Evolutionary conservation across 2,888 invertebrate genomes (phyloP).

Genomic region (Rhagophthalmus giganteus): DNA sequence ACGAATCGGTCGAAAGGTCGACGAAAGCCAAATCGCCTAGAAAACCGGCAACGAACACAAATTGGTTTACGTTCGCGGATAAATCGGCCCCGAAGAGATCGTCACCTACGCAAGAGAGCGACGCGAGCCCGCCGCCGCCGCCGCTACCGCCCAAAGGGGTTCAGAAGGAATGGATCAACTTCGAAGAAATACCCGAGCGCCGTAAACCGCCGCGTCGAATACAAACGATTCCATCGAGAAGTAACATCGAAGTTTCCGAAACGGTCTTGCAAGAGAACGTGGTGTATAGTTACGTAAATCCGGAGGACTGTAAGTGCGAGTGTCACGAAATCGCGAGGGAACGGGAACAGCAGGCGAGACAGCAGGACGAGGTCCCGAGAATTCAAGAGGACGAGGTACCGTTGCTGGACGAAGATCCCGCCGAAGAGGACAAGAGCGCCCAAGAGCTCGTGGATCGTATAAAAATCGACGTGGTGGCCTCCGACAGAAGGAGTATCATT

Average conservation of each 20-base stretch:
- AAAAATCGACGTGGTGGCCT: conserved; percentile 44
- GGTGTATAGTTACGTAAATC: conserved; percentile 79
- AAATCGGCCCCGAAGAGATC: conserved; percentile 53
- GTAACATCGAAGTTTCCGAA: conserved; percentile 53
- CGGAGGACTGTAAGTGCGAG: conserved; percentile 86
- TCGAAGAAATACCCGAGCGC: conserved; percentile 83
- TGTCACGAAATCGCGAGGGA: conserved; percentile 67
- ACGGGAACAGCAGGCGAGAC: conserved; percentile 48
- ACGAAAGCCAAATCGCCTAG: conserved; percentile 59
- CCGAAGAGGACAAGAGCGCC: conserved; percentile 46
- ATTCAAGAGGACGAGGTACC: conserved; percentile 59
- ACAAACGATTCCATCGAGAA: conserved; percentile 73
- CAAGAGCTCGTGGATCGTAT: conserved; percentile 47
- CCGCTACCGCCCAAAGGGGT: conserved; percentile 56
- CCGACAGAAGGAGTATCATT: conserved; percentile 53
- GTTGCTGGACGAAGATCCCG: conserved; percentile 55
- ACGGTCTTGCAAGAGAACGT: conserved; percentile 55
- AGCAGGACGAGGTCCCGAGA: conserved; percentile 26
- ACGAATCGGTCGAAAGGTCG: conserved; percentile 54
- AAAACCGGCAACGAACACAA: conserved; percentile 50
- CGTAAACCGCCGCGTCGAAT: conserved; percentile 81
- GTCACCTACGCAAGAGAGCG: conserved; percentile 36
- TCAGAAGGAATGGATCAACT: conserved; percentile 77
- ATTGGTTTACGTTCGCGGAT: conserved; percentile 67
- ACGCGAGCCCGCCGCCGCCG: conserved; percentile 57